Base-by-base conservation (phyloP, 2,797 vertebrate genomes). In the Eurystomus glaucurus region DNA sequence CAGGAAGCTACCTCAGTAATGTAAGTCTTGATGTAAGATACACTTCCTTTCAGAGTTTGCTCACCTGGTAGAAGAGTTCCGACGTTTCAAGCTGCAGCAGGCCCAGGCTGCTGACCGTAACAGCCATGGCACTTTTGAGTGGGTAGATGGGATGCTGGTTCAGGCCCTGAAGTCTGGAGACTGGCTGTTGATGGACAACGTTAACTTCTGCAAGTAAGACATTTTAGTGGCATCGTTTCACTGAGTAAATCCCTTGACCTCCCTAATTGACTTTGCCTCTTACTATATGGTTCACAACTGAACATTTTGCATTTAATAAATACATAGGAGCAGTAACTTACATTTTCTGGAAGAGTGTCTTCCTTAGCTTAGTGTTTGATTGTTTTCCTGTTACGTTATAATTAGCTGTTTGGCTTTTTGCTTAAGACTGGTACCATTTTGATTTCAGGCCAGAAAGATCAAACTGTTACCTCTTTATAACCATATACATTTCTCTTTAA, bases 101-200 rank as follows among this genome's bases (percentile, higher is more conserved):
- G 97, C 98, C 18, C 99, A 99, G 96, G 98, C 98, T 88, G 97
- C 99, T 95, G 99, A 99, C 6, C 98, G 98, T 70, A 98, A 96
- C 91, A 99, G 96, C 46, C 99, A 98, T 37, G 99, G 99, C 29
- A 99, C 99, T 6, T 99, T 99, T 5, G 99, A 99, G 96, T 99
- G 99, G 99, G 98, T 99, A 83, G 99, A 99, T 57, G 99, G 99
- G 41, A 99, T 99, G 98, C 64, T 99, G 97, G 99, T 99, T 78
- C 99, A 99, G 97, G 99, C 99, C 39, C 97, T 99, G 85, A 99
- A 99, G 58, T 98, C 99, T 33, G 99, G 99, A 26, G 99, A 99
- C 91, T 99, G 99, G 99, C 98, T 99, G 83, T 98, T 99, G 75
- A 99, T 99, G 99, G 99, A 99, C 98, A 99, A 99, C 3, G 99